Conservation (phyloP, 2,113 vertebrate species). For the Chaenocephalus aceratus region DNA sequence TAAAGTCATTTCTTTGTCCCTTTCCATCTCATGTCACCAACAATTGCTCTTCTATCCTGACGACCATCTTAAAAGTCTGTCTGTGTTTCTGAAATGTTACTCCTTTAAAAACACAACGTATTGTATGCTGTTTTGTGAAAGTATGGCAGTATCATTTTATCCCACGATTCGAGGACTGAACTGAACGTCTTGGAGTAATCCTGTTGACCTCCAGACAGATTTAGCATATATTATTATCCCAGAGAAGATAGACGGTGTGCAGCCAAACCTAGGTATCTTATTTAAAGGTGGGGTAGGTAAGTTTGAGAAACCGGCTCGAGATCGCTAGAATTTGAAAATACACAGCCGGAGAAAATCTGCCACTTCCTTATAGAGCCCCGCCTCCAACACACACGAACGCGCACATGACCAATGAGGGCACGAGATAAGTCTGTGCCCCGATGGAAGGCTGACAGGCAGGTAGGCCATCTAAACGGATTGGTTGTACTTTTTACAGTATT, state of each 20-base stretch:
- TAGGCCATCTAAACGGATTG: too few species aligned
- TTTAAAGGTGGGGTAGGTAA: too few species aligned
- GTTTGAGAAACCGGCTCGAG: too few species aligned
- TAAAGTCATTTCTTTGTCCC: background rate
- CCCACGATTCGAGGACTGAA: background rate
- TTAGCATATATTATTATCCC: constrained; percentile 14
- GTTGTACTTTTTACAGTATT: too few species aligned
- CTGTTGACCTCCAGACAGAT: constrained; percentile 1
- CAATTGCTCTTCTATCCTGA: background rate
- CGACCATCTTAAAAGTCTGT: too few species aligned
- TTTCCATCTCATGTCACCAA: constrained; percentile 20
- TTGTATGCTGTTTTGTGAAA: constrained; percentile 15
- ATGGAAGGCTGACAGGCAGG: too few species aligned
- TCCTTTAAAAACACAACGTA: background rate
- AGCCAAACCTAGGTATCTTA: background rate
- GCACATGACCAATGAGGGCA: too few species aligned
- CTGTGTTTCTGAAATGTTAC: background rate
- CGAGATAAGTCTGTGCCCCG: too few species aligned
- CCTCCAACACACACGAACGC: too few species aligned
- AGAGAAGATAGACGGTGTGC: background rate
- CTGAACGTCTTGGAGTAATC: constrained; percentile 32
- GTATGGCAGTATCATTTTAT: constrained; percentile 13
- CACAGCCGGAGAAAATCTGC: too few species aligned
- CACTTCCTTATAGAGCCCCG: too few species aligned
- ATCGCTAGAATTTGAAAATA: too few species aligned